Conservation (phyloP, 53 echinoderm and acorn worm genomes). For the Apostichopus leukothele region DNA sequence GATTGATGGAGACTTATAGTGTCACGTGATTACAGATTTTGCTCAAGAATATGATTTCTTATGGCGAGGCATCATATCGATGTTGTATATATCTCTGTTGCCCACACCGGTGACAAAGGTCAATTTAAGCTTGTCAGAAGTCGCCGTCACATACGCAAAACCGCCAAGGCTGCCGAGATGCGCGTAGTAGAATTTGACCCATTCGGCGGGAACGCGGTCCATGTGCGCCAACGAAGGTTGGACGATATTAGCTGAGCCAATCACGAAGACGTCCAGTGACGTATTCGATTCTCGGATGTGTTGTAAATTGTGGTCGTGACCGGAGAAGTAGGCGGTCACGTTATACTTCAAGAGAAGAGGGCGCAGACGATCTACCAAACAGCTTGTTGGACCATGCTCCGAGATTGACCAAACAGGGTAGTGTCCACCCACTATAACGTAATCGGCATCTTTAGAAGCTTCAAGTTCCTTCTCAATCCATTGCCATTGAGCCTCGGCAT, state of each 20-base stretch:
- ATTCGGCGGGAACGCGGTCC: conserved; percentile 64
- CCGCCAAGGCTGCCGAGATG: conserved; percentile 75
- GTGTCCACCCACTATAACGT: conserved; percentile 90
- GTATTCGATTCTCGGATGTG: conserved; percentile 79
- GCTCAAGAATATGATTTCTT: background rate
- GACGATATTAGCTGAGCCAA: conserved; percentile 79
- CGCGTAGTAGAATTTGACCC: conserved; percentile 72
- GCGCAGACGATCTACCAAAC: conserved; percentile 70
- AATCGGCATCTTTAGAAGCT: conserved; percentile 61
- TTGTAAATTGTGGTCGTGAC: conserved; percentile 96
- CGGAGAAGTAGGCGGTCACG: conserved; percentile 89
- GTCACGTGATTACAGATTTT: too few species aligned
- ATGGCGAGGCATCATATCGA: conserved; percentile 63
- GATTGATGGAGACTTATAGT: too few species aligned
- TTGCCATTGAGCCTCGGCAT: conserved; percentile 64
- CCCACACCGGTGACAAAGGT: conserved; percentile 71
- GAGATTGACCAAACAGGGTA: conserved; percentile 98
- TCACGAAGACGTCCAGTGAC: conserved; percentile 84
- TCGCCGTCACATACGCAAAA: conserved; percentile 75
- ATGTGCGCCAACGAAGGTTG: conserved; percentile 67
- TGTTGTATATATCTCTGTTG: conserved; percentile 72
- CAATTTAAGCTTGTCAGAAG: conserved; percentile 54
- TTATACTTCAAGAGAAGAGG: conserved; percentile 85
- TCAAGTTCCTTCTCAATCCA: conserved; percentile 88
- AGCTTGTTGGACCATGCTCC: conserved; percentile 88